Percentiles rank a stretch among this genome's conserved stretches.
Evolutionary conservation across 2,113 vertebrate species (phyloP).

Genomic region (Pomatostomus ruficeps): DNA sequence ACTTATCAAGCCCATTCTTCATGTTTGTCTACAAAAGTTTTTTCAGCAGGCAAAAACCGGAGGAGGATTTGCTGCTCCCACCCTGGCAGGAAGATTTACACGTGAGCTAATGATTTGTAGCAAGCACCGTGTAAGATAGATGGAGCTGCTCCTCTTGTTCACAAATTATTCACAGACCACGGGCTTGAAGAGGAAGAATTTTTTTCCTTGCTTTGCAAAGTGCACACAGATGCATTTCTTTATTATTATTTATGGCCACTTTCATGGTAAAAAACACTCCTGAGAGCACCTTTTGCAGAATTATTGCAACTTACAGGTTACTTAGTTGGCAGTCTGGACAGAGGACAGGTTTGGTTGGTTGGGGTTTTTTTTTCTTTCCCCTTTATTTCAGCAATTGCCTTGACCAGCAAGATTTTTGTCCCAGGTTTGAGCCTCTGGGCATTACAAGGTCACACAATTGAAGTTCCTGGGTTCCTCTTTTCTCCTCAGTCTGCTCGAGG

Average conservation of each 20-base stretch:
- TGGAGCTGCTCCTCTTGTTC: slow-evolving; percentile 32
- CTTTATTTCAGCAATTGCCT: not conserved
- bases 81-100: slow-evolving; percentile 24
- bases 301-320: not conserved
- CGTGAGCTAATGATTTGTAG: slow-evolving; percentile 26
- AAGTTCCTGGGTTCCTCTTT: not conserved
- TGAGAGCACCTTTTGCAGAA: not conserved
- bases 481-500: not conserved
- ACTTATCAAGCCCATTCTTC: not conserved
- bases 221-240: not conserved
- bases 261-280: not conserved
- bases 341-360: not conserved
- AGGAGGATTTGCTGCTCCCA: not conserved
- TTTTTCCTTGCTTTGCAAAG: not conserved
- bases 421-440: not conserved
- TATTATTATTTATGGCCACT: slow-evolving; percentile 18
- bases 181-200: not conserved
- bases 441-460: not conserved
- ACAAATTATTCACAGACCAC: not conserved
- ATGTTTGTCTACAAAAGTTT: not conserved
- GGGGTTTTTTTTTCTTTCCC: not conserved
- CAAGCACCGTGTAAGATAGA: not conserved
- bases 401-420: not conserved
- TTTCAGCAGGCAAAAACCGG: not conserved
- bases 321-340: not conserved